Percentiles rank a stretch among this genome's conserved stretches.
Evolutionary conservation across 1,140 invertebrate genomes (phyloP).

Genomic region (Pseudomyrmex sp.): DNA sequence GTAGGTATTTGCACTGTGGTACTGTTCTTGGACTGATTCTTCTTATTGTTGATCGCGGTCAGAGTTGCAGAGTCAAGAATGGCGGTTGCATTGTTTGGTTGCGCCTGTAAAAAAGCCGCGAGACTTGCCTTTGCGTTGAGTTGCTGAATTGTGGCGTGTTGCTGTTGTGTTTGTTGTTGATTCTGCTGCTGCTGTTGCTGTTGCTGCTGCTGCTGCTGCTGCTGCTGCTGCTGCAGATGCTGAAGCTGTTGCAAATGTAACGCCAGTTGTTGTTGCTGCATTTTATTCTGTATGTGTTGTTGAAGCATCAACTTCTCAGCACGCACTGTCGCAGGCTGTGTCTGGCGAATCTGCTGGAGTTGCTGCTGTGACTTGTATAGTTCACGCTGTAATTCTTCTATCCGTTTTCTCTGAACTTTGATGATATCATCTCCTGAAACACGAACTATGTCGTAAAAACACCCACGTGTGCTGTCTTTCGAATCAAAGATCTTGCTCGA

Average conservation of each 20-base stretch:
- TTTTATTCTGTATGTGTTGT: constrained; percentile 90
- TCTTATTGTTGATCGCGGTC: constrained; percentile 84
- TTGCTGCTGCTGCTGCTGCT: constrained; percentile 76
- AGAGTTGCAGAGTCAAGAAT: constrained; percentile 82
- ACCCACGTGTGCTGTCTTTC: constrained; percentile 58
- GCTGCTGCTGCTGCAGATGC: constrained; percentile 85
- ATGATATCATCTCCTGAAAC: constrained; percentile 90
- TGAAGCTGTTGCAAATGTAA: constrained; percentile 87
- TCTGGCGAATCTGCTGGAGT: constrained; percentile 88
- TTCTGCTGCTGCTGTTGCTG: constrained; percentile 75
- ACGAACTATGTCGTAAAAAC: constrained; percentile 71
- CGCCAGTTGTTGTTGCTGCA: constrained; percentile 87
- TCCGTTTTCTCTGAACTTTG: constrained; percentile 93
- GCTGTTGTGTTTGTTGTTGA: constrained; percentile 80
- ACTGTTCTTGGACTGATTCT: constrained; percentile 82
- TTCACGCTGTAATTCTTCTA: constrained; percentile 94
- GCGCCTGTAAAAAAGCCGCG: constrained; percentile 85
- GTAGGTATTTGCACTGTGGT: constrained; percentile 82
- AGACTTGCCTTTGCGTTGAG: constrained; percentile 86
- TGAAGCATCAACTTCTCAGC: constrained; percentile 87
- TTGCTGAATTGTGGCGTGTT: constrained; percentile 83
- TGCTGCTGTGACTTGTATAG: constrained; percentile 91
- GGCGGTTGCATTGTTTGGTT: constrained; percentile 82
- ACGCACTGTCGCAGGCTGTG: constrained; percentile 83
- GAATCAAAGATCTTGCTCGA: constrained; percentile 37